Percentiles rank a stretch among this genome's conserved stretches.
Conservation (phyloP, 2,113 vertebrate genomes). For the Chaetops frenatus region DNA sequence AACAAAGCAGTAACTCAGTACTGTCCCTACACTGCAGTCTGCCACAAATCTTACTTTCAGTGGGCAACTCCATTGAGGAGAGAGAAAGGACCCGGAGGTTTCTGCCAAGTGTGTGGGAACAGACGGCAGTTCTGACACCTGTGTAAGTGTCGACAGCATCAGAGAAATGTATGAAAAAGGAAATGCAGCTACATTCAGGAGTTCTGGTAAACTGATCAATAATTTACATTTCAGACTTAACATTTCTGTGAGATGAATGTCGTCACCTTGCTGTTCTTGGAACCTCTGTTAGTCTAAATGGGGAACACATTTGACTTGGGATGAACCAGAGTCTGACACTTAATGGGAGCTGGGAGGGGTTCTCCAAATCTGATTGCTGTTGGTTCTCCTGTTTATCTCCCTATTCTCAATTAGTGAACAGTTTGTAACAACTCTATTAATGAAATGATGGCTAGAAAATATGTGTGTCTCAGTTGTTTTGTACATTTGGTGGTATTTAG, state of each 20-base stretch:
- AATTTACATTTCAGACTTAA: conserved; percentile 30
- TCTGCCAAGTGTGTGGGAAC: background rate
- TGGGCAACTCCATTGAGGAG: background rate
- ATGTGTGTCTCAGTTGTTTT: accelerated
- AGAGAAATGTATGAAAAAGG: conserved; percentile 1
- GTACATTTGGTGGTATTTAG: background rate
- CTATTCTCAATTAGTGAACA: background rate
- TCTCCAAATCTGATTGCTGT: background rate
- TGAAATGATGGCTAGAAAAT: background rate
- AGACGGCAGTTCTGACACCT: conserved; percentile 38
- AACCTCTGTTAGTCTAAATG: conserved; percentile 1
- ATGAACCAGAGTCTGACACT: background rate
- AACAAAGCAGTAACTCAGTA: background rate
- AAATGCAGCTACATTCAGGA: conserved; percentile 24
- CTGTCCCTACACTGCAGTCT: background rate
- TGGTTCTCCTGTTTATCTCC: background rate
- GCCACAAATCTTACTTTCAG: background rate
- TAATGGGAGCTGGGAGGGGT: background rate
- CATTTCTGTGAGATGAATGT: background rate
- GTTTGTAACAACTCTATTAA: background rate
- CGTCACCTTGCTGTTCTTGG: background rate
- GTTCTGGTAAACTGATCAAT: conserved; percentile 55
- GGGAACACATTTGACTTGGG: background rate
- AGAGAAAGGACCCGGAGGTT: background rate
- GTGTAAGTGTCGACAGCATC: conserved; percentile 30